A percentile compares a stretch with the other conserved stretches of the same genome.
phyloP scores from a whole-genome alignment of 2,888 invertebrate species.

The Rutpela maculata region DNA sequence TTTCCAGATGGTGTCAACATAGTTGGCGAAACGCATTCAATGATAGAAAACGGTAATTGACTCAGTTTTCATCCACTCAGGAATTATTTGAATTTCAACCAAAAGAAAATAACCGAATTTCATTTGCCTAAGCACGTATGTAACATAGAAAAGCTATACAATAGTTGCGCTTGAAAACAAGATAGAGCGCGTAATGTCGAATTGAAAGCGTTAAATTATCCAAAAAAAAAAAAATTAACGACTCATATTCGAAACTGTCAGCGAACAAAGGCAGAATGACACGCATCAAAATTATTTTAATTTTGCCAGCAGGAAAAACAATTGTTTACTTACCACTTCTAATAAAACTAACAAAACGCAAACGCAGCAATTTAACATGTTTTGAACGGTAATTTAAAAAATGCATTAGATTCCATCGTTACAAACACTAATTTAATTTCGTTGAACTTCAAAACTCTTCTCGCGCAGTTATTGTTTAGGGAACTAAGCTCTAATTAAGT shows the following conservation, averaged over 20 bases:
- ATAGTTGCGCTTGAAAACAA: too few species aligned
- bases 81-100: too few species aligned
- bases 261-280: background rate
- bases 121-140: too few species aligned
- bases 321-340: slow-evolving; percentile 9
- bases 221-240: background rate
- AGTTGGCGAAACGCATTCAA: too few species aligned
- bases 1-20: too few species aligned
- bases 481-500: slow-evolving; percentile 13
- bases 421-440: background rate
- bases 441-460: background rate
- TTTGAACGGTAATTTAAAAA: slow-evolving; percentile 1
- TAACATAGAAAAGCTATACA: too few species aligned
- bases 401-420: background rate
- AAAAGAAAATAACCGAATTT: too few species aligned
- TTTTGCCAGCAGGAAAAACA: background rate
- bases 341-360: slow-evolving; percentile 8
- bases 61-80: too few species aligned
- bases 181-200: too few species aligned
- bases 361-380: slow-evolving; percentile 12
- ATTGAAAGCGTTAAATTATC: too few species aligned
- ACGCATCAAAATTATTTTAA: background rate
- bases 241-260: background rate
- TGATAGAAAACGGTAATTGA: too few species aligned
- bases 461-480: background rate